These are phyloP conservation scores for Oreamnos americanus DNA, from an alignment of 2,113 vertebrate species.

Conservation along the genomic window DNA sequence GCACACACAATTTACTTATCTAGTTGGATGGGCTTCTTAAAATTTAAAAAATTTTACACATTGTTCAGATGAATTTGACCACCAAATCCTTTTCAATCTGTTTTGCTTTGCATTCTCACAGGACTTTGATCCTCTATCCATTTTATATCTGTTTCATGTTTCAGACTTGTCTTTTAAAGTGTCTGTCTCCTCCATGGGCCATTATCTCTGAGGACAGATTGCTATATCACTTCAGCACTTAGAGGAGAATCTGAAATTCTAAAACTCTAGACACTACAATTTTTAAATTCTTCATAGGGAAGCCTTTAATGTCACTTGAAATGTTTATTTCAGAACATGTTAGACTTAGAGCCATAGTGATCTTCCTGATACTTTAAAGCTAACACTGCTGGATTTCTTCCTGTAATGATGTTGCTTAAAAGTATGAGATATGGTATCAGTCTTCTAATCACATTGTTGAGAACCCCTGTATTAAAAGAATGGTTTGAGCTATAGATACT, in stretches of 20 bases:
- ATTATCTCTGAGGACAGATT: not conserved
- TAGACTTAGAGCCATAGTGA: not conserved
- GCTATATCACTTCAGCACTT: not conserved
- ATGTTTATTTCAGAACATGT: not conserved
- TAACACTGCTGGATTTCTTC: not conserved
- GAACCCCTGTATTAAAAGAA: not conserved
- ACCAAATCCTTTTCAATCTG: not conserved
- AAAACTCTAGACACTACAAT: not conserved
- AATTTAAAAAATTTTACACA: not conserved
- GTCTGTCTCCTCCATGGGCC: not conserved
- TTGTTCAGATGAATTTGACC: not conserved
- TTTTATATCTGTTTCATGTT: not conserved
- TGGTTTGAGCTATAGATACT: not conserved
- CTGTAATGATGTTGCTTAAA: not conserved
- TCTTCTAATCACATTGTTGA: not conserved
- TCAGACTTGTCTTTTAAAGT: not conserved
- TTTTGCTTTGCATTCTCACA: not conserved
- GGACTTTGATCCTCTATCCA: not conserved
- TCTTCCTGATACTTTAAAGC: not conserved
- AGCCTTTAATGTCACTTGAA: not conserved
- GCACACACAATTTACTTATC: not conserved
- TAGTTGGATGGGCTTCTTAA: not conserved
- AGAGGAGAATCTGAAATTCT: not conserved
- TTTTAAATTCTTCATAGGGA: not conserved
- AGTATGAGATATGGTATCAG: not conserved